Conservation (phyloP, 35 echinoderm and acorn worm species). For the Hemicentrotus pulcherrimus region DNA sequence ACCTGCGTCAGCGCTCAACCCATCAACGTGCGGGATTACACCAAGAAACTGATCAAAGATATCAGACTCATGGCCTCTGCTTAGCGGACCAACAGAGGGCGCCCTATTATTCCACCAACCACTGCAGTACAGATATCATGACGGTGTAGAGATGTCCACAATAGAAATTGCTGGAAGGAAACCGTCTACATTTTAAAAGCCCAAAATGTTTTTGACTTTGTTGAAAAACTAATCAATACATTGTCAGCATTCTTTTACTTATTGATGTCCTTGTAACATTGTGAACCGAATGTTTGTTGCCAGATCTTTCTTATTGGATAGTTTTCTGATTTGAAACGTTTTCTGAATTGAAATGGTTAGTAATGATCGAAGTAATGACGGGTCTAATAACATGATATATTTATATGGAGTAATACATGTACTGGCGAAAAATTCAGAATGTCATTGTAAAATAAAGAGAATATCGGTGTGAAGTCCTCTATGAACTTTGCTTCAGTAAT, state of each 20-base stretch:
- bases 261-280: not conserved
- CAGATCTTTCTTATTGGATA: not conserved
- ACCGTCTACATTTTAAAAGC: not conserved
- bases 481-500: too few species aligned
- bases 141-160: not conserved
- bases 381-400: too few species aligned
- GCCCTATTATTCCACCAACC: not conserved
- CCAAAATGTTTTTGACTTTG: not conserved
- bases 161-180: not conserved
- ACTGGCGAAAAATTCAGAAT: too few species aligned
- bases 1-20: constrained; percentile 73
- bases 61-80: constrained; percentile 79
- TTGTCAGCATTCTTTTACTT: not conserved
- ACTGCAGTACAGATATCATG: not conserved
- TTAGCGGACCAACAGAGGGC: constrained; percentile 37
- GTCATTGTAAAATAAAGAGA: too few species aligned
- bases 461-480: too few species aligned
- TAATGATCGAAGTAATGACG: not conserved
- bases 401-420: too few species aligned
- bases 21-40: constrained; percentile 75
- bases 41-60: constrained; percentile 88
- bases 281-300: not conserved
- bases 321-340: not conserved
- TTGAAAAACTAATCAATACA: not conserved
- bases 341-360: not conserved